Evolutionary conservation across 53 echinoderm and acorn worm species (phyloP), one percentile per base, ranked within the genome.

Genomic region (Echinarachnius parma): DNA sequence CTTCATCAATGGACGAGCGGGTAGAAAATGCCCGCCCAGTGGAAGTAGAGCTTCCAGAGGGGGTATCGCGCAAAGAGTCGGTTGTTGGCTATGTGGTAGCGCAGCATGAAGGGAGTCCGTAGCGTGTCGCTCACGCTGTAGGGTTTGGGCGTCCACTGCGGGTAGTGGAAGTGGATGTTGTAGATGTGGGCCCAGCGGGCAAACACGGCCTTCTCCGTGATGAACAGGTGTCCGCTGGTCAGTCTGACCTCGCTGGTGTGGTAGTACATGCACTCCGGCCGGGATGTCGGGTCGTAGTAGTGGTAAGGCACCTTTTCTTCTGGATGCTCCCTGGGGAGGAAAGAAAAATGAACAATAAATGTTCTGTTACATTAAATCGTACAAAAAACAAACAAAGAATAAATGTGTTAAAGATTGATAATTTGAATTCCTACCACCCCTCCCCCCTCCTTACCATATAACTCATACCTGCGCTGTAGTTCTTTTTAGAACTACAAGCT

Each of bases 141-240:
- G 9, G 62, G 59, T 14, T 50, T 52, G 8, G 86, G 83, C 10
- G 39, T 70, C 93, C 93, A 93, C 46, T 74, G 53, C 0, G 93
- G 93, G 46, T 77, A 58, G 49, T 77, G 78, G 53, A 89, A 93
- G 59, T 77, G 76, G 77, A 93, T 93, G 69, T 80, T 86, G 64
- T 93, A 83, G 28, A 86, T 62, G 47, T 78, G 59, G 31, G 93
- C 83, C 93, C 93, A 93, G 62, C 83, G 83, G 33, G 86, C 89
- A 62, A 93, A 93, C 53, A 93, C 77, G n/a, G 93, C 93, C 58
- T 93, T 93, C 64, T 93, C 93, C 9, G 89, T 93, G 81, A 93
- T 93, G 78, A 93, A 89, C 36, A 93, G 78, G 49, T 89, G 89
- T 4, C 93, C 93, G 60, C 89, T 86, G 8, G 89, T 78, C n/a